Evolutionary conservation across 2,888 invertebrate species (phyloP).

Genomic region (Troides helena): DNA sequence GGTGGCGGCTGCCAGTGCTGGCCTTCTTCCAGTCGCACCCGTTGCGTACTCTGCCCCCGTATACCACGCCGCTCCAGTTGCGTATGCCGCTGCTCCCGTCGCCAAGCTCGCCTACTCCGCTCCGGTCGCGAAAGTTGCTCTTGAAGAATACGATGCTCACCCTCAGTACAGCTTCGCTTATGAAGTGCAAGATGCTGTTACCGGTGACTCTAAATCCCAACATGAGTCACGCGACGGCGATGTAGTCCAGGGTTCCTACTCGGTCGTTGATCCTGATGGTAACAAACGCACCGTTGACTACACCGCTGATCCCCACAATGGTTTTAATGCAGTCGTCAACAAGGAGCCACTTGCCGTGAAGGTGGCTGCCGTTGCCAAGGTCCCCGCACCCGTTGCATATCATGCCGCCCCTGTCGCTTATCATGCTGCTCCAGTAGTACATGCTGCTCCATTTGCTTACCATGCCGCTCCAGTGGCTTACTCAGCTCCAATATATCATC

Average conservation of each 20-base stretch:
- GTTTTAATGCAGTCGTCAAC: slow-evolving; percentile 80
- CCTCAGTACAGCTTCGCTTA: slow-evolving; percentile 79
- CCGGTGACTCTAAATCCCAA: slow-evolving; percentile 71
- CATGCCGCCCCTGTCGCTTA: slow-evolving; percentile 46
- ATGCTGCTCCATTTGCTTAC: slow-evolving; percentile 65
- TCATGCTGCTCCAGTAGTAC: slow-evolving; percentile 72
- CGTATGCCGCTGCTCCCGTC: slow-evolving; percentile 52
- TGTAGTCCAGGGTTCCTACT: slow-evolving; percentile 77
- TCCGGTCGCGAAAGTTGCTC: slow-evolving; percentile 45
- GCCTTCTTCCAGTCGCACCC: slow-evolving; percentile 35
- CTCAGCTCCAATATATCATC: slow-evolving; percentile 83
- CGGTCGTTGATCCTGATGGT: slow-evolving; percentile 78
- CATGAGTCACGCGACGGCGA: slow-evolving; percentile 72
- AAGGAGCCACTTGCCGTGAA: slow-evolving; percentile 55
- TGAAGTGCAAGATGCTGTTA: slow-evolving; percentile 78
- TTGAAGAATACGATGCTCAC: slow-evolving; percentile 41
- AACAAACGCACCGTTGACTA: slow-evolving; percentile 79
- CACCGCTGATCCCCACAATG: slow-evolving; percentile 69
- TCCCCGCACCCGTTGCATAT: slow-evolving; percentile 41
- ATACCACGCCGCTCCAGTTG: slow-evolving; percentile 45
- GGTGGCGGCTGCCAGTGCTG: slow-evolving; percentile 53
- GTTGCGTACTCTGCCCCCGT: slow-evolving; percentile 41
- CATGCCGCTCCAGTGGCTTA: slow-evolving; percentile 32
- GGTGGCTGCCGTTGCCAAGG: slow-evolving; percentile 38
- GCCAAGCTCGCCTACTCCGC: slow-evolving; percentile 57